Conservation (phyloP, 2,113 vertebrate species). For the Thomomys bottae region DNA sequence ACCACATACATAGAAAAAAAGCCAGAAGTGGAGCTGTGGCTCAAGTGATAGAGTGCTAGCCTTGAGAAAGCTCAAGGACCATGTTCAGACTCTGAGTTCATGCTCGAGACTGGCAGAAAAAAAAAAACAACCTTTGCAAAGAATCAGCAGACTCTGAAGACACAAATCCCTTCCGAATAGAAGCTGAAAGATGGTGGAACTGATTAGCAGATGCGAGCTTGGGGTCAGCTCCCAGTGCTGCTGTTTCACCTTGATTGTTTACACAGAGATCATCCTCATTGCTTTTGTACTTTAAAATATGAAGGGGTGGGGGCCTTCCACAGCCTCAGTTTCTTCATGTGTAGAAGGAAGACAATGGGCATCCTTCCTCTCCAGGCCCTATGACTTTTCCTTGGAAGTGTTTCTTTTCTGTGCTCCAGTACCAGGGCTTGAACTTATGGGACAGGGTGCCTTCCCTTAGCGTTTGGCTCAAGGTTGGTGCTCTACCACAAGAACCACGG, state of each 20-base stretch:
- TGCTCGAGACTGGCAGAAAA: too few species aligned
- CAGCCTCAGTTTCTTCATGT: background rate
- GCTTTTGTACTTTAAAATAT: background rate
- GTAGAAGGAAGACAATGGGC: background rate
- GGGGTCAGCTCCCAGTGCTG: background rate
- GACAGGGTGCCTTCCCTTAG: too few species aligned
- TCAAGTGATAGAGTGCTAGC: too few species aligned
- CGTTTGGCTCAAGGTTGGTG: too few species aligned
- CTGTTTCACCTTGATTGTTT: background rate
- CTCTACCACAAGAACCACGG: too few species aligned
- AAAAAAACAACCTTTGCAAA: too few species aligned
- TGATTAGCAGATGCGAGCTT: background rate
- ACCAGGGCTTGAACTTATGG: too few species aligned
- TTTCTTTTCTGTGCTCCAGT: background rate
- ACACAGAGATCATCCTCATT: background rate
- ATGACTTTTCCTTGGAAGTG: background rate
- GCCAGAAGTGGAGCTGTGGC: too few species aligned
- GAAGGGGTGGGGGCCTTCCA: background rate
- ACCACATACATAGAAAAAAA: too few species aligned
- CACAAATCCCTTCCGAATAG: background rate
- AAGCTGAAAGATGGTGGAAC: background rate
- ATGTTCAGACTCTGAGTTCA: too few species aligned
- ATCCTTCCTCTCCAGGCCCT: background rate
- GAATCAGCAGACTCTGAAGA: background rate
- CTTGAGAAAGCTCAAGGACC: too few species aligned